Conservation (phyloP, 1,140 invertebrate genomes). For the Arctopsyche grandis region DNA sequence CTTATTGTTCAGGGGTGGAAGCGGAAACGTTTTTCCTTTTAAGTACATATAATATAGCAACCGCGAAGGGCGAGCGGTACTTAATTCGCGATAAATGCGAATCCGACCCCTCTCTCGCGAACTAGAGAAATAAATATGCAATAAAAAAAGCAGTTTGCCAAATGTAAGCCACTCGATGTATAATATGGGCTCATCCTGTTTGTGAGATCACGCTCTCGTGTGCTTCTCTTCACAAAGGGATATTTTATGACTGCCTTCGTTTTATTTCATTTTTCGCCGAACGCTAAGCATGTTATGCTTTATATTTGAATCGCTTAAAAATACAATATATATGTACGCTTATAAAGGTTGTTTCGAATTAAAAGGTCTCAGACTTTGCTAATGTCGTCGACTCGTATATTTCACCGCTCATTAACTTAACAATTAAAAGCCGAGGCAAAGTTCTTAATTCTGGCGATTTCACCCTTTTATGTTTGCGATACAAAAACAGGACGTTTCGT, state of each 20-base stretch:
- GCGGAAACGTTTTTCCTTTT: neutral
- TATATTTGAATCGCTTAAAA: too few relatives aligned
- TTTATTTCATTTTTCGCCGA: neutral
- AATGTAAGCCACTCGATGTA: neutral
- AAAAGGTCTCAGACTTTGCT: too few relatives aligned
- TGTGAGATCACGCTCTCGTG: neutral
- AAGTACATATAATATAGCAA: too few relatives aligned
- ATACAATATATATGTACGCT: too few relatives aligned
- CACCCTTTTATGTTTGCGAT: too few relatives aligned
- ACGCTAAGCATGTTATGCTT: too few relatives aligned
- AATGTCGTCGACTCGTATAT: too few relatives aligned
- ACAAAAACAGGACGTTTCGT: too few relatives aligned
- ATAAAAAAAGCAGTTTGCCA: slow-evolving; percentile 11
- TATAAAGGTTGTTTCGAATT: too few relatives aligned
- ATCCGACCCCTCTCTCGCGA: neutral
- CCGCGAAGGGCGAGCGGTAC: neutral
- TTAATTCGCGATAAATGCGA: slow-evolving; percentile 26
- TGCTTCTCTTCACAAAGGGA: neutral
- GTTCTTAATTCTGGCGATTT: neutral
- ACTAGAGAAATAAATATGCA: slow-evolving; percentile 21
- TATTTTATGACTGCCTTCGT: neutral
- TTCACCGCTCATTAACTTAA: neutral
- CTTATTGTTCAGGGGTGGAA: neutral
- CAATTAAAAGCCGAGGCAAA: neutral
- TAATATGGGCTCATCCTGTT: neutral